These are phyloP conservation scores for Saxidomus purpurata DNA, from an alignment of 1,140 invertebrate genomes.

Conservation along the genomic window DNA sequence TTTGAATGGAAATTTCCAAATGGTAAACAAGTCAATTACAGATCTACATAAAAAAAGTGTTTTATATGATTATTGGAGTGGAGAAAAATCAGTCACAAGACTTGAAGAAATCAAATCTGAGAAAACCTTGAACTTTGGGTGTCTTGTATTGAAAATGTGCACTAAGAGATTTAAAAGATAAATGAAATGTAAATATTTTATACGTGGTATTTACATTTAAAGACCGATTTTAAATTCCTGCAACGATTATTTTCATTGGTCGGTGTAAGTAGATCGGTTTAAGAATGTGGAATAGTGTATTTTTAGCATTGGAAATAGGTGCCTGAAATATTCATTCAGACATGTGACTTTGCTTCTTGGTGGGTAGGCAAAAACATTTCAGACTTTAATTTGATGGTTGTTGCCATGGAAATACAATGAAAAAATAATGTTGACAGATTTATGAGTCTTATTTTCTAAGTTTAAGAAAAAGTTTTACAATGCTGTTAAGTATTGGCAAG, in stretches of 20 bases:
- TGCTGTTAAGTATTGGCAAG: too few species aligned
- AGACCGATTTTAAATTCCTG: not conserved
- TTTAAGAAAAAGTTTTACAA: too few species aligned
- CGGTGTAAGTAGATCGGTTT: too few species aligned
- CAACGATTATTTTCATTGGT: not conserved
- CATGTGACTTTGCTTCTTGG: too few species aligned
- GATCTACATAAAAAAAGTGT: not conserved
- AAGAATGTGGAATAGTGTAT: too few species aligned
- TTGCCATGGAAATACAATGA: too few species aligned
- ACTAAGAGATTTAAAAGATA: not conserved
- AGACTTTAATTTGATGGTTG: too few species aligned
- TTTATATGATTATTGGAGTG: not conserved
- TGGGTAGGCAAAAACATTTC: too few species aligned
- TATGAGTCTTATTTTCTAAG: too few species aligned
- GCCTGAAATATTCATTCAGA: too few species aligned
- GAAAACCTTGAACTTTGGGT: not conserved
- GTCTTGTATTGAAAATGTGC: not conserved
- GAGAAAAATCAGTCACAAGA: not conserved
- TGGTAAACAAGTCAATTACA: not conserved
- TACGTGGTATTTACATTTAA: not conserved
- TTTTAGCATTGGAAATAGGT: too few species aligned
- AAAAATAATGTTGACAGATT: too few species aligned
- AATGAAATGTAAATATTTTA: slow-evolving; percentile 6
- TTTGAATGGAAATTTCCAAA: not conserved
- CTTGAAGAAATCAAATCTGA: not conserved